Evolutionary conservation across 2,797 vertebrate species (phyloP).

Genomic region (Neosilurus hyrtlii): DNA sequence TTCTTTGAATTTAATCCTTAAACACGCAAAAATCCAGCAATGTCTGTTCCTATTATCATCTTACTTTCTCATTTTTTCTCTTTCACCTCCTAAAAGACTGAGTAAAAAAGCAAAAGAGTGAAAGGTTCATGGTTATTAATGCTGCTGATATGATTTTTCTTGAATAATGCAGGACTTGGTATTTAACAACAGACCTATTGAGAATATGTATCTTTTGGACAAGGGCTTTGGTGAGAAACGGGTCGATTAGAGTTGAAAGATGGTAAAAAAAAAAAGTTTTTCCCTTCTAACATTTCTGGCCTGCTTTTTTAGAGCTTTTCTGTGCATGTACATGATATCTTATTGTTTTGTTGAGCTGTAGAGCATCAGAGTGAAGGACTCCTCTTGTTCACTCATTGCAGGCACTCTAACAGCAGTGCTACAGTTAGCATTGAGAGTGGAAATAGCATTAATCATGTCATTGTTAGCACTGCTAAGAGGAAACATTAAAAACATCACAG

Average conservation of each 20-base stretch:
- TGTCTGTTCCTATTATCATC: constrained; percentile 34
- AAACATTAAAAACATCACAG: neutral
- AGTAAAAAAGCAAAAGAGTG: neutral
- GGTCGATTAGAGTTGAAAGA: neutral
- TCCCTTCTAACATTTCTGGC: neutral
- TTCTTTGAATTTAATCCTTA: constrained; percentile 1
- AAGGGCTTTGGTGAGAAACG: neutral
- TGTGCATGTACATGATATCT: neutral
- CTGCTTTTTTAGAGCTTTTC: neutral
- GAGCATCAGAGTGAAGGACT: neutral
- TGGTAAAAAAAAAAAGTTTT: no score
- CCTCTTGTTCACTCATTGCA: neutral
- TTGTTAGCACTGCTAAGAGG: neutral
- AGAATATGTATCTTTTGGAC: neutral
- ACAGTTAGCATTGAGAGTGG: neutral
- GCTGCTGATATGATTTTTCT: neutral
- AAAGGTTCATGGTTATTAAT: neutral
- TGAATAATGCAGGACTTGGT: constrained; percentile 30
- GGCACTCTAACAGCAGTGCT: neutral
- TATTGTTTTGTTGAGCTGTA: neutral
- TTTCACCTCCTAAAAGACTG: neutral
- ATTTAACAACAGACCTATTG: constrained; percentile 22
- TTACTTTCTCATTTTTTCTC: constrained; percentile 11
- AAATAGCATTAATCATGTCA: constrained; percentile 7
- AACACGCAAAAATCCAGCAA: constrained; percentile 21